These are phyloP conservation scores for Otis tarda DNA, from an alignment of 2,113 vertebrate species.

Conservation along the genomic window DNA sequence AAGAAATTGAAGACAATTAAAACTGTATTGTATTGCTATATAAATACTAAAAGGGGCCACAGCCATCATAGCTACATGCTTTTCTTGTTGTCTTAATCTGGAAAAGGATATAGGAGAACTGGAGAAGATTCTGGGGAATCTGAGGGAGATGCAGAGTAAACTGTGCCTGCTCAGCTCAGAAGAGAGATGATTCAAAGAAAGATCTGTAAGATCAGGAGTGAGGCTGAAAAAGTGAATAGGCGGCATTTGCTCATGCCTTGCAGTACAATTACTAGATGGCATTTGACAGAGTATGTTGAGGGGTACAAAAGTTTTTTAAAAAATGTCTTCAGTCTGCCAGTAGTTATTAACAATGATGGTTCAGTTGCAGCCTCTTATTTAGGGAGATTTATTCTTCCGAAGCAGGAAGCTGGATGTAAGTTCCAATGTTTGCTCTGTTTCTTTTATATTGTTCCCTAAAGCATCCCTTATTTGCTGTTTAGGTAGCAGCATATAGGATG, in stretches of 20 bases:
- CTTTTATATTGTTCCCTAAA: neutral
- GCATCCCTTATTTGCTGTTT: neutral
- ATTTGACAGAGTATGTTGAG: neutral
- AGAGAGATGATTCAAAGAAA: neutral
- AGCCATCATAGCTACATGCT: neutral
- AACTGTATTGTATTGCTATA: neutral
- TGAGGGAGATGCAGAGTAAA: neutral
- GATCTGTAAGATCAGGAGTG: neutral
- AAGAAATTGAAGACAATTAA: neutral
- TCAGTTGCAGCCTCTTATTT: neutral
- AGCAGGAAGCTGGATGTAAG: neutral
- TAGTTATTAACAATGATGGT: neutral
- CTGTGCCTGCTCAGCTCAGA: neutral
- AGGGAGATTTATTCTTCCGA: neutral
- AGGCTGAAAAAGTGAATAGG: neutral
- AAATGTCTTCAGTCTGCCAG: rapidly evolving
- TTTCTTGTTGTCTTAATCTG: neutral
- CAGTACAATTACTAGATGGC: neutral
- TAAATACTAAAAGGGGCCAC: neutral
- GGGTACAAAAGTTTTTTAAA: neutral
- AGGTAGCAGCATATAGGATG: neutral
- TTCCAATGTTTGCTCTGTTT: neutral
- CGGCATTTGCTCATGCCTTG: neutral
- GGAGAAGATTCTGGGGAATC: neutral
- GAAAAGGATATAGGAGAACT: neutral